phyloP scores from a whole-genome alignment of 2,113 vertebrate genomes.

The Lepus americanus region DNA sequence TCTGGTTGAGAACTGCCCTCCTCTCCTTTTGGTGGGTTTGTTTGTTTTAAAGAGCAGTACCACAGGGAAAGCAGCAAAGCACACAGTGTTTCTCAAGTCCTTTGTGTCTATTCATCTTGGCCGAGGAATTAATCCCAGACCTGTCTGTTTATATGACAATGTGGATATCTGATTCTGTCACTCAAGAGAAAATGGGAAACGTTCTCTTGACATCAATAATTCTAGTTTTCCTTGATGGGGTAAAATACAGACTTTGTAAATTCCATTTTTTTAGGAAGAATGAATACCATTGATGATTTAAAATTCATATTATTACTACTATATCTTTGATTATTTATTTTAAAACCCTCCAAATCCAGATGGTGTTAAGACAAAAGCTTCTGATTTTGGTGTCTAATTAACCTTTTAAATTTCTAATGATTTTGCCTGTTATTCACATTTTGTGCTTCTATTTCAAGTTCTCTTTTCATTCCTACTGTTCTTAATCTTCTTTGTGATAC shows the following conservation, averaged over 20 bases:
- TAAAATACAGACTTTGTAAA: conserved; percentile 20
- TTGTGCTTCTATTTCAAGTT: background rate
- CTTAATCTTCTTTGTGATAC: background rate
- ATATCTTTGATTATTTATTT: conserved; percentile 37
- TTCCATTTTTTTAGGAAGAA: conserved; percentile 38
- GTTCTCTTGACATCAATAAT: conserved; percentile 67
- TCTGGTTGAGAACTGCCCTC: conserved; percentile 46
- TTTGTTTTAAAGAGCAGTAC: conserved; percentile 80
- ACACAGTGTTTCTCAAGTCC: conserved; percentile 67
- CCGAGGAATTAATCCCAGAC: conserved; percentile 75
- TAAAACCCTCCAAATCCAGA: background rate
- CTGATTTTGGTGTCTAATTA: background rate
- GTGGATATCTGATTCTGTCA: conserved; percentile 81
- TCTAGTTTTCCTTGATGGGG: conserved; percentile 13
- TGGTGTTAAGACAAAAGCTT: conserved; percentile 21
- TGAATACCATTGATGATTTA: background rate
- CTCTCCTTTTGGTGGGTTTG: conserved; percentile 59
- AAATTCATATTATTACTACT: conserved; percentile 21
- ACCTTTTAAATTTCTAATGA: background rate
- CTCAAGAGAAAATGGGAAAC: conserved; percentile 75
- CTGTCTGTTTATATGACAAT: conserved; percentile 72
- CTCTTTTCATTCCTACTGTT: background rate
- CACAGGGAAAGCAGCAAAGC: conserved; percentile 30
- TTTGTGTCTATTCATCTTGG: conserved; percentile 77
- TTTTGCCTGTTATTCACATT: background rate